phyloP scores from a whole-genome alignment of 2,797 vertebrate species.

The Tinamus major region DNA sequence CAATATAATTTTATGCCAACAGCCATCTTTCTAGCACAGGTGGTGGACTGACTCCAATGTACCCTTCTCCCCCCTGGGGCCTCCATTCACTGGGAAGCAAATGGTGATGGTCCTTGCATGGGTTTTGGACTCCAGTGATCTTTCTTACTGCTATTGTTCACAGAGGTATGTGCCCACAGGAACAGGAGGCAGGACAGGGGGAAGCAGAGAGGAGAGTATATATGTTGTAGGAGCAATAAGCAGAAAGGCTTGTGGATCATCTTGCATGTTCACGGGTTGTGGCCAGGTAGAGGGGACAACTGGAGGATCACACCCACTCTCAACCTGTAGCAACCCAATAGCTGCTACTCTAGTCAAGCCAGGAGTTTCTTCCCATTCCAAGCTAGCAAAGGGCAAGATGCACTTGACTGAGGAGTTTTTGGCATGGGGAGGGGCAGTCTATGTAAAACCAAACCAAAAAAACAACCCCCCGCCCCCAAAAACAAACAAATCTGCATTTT shows the following conservation, averaged over 20 bases:
- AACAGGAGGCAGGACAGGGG: slow-evolving; percentile 43
- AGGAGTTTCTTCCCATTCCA: slow-evolving; percentile 53
- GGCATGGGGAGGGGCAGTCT: slow-evolving; percentile 46
- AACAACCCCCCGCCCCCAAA: not conserved
- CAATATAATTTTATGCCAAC: slow-evolving; percentile 78
- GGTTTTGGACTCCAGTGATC: slow-evolving; percentile 36
- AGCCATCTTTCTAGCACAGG: slow-evolving; percentile 78
- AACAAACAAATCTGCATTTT: slow-evolving; percentile 57
- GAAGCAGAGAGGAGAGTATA: slow-evolving; percentile 53
- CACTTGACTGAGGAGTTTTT: slow-evolving; percentile 14
- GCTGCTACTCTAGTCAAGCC: slow-evolving; percentile 59
- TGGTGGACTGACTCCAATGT: slow-evolving; percentile 59
- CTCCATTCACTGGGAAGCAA: slow-evolving; percentile 30
- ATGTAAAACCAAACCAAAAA: slow-evolving; percentile 52
- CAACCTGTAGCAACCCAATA: slow-evolving; percentile 23
- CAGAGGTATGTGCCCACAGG: slow-evolving; percentile 60
- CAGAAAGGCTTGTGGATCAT: slow-evolving; percentile 66
- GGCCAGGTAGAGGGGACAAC: slow-evolving; percentile 4
- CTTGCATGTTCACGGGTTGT: slow-evolving; percentile 12
- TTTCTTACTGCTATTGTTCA: not conserved
- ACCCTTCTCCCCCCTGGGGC: slow-evolving; percentile 36
- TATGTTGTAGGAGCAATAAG: slow-evolving; percentile 64
- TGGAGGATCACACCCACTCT: slow-evolving; percentile 29
- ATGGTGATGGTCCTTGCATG: not conserved
- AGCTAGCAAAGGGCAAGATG: slow-evolving; percentile 64